A percentile compares a stretch with the other conserved stretches of the same genome.
phyloP scores from a whole-genome alignment of 2,888 invertebrate genomes.

The Augiades crinisus region DNA sequence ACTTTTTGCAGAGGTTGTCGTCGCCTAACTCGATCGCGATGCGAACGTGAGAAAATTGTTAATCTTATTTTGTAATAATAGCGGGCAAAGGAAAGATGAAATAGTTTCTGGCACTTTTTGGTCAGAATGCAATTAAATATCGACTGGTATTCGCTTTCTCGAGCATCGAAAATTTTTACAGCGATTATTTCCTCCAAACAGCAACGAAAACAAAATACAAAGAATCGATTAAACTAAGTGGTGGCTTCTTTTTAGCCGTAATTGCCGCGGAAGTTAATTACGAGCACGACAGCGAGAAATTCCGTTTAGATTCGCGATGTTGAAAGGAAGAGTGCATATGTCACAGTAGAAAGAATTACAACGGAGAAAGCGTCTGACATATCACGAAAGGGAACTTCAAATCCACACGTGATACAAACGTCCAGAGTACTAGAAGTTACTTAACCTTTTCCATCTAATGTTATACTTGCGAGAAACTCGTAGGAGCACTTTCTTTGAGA shows the following conservation, averaged over 20 bases:
- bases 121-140: slow-evolving; percentile 48
- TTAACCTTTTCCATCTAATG: slow-evolving; percentile 57
- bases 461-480: slow-evolving; percentile 59
- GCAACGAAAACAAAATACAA: neutral
- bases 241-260: neutral
- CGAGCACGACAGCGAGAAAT: neutral
- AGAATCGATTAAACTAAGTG: neutral
- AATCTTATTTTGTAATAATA: slow-evolving; percentile 65
- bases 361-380: slow-evolving; percentile 72
- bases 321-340: slow-evolving; percentile 79
- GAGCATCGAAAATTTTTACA: neutral
- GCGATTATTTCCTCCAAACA: neutral
- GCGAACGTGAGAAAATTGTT: slow-evolving; percentile 75
- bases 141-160: slow-evolving; percentile 36
- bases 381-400: slow-evolving; percentile 75
- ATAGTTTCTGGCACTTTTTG: slow-evolving; percentile 40
- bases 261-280: neutral
- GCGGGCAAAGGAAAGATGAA: slow-evolving; percentile 49
- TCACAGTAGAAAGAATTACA: slow-evolving; percentile 63
- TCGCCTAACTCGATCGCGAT: slow-evolving; percentile 73
- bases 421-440: slow-evolving; percentile 50
- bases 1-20: slow-evolving; percentile 75
- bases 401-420: slow-evolving; percentile 52
- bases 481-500: slow-evolving; percentile 64
- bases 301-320: slow-evolving; percentile 48